phyloP scores from a whole-genome alignment of 2,888 invertebrate genomes.

The Dendrolimus houi region DNA sequence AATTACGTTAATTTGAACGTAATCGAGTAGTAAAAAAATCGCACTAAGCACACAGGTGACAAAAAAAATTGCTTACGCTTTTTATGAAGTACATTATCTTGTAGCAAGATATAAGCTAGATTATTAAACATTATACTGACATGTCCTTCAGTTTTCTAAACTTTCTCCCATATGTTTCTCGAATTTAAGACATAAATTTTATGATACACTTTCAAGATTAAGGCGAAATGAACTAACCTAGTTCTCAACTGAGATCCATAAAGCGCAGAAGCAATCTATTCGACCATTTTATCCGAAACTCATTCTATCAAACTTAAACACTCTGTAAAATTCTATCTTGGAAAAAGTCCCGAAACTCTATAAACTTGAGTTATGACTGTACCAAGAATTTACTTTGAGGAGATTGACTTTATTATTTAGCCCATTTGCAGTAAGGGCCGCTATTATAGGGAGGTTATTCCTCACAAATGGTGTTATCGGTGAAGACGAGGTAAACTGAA shows the following conservation, averaged over 20 bases:
- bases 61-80: too few species aligned
- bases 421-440: conserved; percentile 48
- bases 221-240: background rate
- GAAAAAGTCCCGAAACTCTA: conserved; percentile 51
- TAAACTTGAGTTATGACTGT: conserved; percentile 64
- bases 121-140: too few species aligned
- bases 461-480: conserved; percentile 51
- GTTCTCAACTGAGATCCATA: conserved; percentile 1
- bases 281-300: conserved; percentile 1
- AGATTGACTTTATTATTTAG: conserved; percentile 66
- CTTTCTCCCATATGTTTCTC: too few species aligned
- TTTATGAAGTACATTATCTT: too few species aligned
- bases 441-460: conserved; percentile 57
- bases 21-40: too few species aligned
- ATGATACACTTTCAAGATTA: background rate
- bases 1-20: too few species aligned
- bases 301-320: conserved; percentile 35
- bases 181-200: too few species aligned
- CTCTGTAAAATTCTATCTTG: conserved; percentile 27
- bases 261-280: background rate
- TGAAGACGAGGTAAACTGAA: conserved; percentile 35
- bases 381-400: conserved; percentile 56
- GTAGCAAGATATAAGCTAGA: too few species aligned
- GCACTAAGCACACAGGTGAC: too few species aligned
- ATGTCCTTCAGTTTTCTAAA: too few species aligned